Conservation (phyloP, 2,113 vertebrate genomes). For the Vombatus ursinus region DNA sequence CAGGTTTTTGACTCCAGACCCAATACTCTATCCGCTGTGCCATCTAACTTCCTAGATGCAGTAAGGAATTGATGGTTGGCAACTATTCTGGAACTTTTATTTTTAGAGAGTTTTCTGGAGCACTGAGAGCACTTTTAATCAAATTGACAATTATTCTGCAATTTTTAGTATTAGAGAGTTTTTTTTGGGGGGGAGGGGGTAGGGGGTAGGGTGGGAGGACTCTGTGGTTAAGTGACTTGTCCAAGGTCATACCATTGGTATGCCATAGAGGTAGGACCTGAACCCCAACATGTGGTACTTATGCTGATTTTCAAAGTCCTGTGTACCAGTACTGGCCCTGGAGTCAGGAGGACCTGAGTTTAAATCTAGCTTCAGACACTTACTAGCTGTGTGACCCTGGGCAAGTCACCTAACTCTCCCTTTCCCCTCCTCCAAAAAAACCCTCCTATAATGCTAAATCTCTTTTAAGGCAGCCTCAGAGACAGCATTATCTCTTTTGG, state of each 20-base stretch:
- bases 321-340: background rate
- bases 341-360: background rate
- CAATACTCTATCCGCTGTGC: background rate
- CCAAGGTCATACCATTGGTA: background rate
- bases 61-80: background rate
- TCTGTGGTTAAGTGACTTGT: background rate
- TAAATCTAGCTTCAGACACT: background rate
- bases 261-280: background rate
- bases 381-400: background rate
- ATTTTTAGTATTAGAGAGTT: background rate
- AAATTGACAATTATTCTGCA: background rate
- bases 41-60: background rate
- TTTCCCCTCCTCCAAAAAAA: background rate
- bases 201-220: background rate
- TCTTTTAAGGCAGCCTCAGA: background rate
- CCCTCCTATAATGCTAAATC: background rate
- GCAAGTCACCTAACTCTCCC: background rate
- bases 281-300: background rate
- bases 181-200: too few species aligned
- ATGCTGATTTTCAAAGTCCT: background rate
- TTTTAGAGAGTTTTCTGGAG: background rate
- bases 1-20: background rate
- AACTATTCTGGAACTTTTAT: background rate
- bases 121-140: background rate
- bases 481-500: background rate